phyloP scores from a whole-genome alignment of 1,140 invertebrate genomes.

The Copidosoma floridanum region DNA sequence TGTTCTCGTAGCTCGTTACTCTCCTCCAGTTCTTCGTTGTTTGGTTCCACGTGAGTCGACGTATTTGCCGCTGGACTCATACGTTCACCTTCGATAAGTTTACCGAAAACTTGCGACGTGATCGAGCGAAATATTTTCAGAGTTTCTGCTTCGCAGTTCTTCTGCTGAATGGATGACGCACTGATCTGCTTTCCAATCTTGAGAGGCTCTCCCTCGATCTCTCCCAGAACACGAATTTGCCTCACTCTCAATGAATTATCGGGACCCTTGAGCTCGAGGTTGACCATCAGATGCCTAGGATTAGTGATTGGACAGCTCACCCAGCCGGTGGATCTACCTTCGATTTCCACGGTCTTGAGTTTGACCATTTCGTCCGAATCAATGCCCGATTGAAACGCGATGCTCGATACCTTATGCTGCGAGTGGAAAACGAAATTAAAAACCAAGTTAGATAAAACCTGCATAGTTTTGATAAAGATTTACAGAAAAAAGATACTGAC shows the following conservation, averaged over 20 bases:
- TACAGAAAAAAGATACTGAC: constrained; percentile 57
- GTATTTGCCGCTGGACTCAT: constrained; percentile 20
- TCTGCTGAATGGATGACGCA: constrained; percentile 71
- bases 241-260: constrained; percentile 86
- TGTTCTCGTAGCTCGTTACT: constrained; percentile 91
- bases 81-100: constrained; percentile 70
- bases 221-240: constrained; percentile 71
- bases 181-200: constrained; percentile 58
- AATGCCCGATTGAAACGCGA: constrained; percentile 78
- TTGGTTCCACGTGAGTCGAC: constrained; percentile 40
- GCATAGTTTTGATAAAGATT: too few species aligned
- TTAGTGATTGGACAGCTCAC: constrained; percentile 76
- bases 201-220: constrained; percentile 58
- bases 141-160: constrained; percentile 89
- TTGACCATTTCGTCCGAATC: constrained; percentile 79
- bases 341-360: constrained; percentile 79
- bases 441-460: constrained; percentile 10
- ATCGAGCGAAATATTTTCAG: constrained; percentile 91
- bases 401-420: constrained; percentile 85
- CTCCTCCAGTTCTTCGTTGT: constrained; percentile 62
- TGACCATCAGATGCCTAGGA: constrained; percentile 59
- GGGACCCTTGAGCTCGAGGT: constrained; percentile 86
- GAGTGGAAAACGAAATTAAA: constrained; percentile 5
- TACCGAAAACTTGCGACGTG: constrained; percentile 91
- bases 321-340: constrained; percentile 80